Base-by-base conservation (phyloP, 2,113 vertebrate species). In the Kobus ellipsiprymnus region DNA sequence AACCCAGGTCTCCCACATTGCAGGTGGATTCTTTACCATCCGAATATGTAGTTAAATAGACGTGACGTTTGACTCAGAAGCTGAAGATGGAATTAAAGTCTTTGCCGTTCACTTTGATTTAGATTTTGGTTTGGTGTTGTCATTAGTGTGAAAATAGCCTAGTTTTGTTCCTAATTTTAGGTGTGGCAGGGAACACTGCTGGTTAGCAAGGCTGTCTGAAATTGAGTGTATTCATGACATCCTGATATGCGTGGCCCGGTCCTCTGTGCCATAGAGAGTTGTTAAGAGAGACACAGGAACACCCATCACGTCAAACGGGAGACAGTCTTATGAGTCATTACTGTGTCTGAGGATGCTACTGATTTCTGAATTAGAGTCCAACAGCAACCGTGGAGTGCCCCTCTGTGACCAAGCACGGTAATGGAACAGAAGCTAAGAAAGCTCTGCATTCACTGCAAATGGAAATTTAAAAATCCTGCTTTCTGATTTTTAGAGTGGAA, bases 401-500 rank as follows among this genome's bases (percentile, higher is more conserved):
- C 90, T 96, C 25, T 81, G 60, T 92, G 77, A 91, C 54, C 97
- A 87, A 97, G 98, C 93, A 17, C 15, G 55, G 67, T 62, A 95
- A 55, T 90, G n/a, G 33, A 85, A 74, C 10, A 80, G 94, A 87
- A 98, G 94, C 78, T 40, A 12, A 54, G 82, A 94, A 94, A 13
- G 83, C 27, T 90, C 96, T 93, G 81, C 97, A 83, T 98, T 94
- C 88, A 9, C 94, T 9, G 78, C 95, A 84, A 93, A 96, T 97
- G 54, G 74, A 62, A 95, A 71, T 46, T 9, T 50, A 3, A 30
- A 71, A 88, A 30, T 87, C 62, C 95, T 95, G 91, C n/a, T 64
- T 91, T 55, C 36, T 52, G 88, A 94, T 97, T 98, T 94, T 96
- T 88, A 88, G 44, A 13, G 80, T 96, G 36, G 93, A 95, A 98